These are phyloP conservation scores for Chunga burmeisteri DNA, from an alignment of 2,113 vertebrate species.

Conservation along the genomic window DNA sequence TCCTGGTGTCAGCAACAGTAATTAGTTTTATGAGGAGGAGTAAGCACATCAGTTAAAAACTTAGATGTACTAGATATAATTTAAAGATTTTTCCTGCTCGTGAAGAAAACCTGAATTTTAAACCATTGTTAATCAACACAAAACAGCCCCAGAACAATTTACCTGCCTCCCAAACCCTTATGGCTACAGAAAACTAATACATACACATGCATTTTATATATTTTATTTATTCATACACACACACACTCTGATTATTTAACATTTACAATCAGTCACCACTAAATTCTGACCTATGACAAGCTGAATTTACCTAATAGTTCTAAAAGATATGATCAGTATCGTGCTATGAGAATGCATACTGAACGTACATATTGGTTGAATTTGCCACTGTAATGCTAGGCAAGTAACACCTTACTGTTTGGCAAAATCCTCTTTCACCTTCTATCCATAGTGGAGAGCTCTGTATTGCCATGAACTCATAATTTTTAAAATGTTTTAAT, in stretches of 20 bases:
- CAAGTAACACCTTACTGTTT: neutral
- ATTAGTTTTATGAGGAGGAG: slow-evolving; percentile 41
- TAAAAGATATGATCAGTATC: neutral
- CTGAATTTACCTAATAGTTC: neutral
- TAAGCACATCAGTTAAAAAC: neutral
- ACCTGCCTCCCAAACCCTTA: neutral
- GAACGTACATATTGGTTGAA: neutral
- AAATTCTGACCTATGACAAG: neutral
- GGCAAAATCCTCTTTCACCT: neutral
- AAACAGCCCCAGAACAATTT: neutral
- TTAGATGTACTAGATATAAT: neutral
- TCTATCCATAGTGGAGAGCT: neutral
- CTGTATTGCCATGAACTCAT: neutral
- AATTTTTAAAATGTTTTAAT: neutral
- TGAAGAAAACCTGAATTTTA: neutral
- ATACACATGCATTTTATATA: neutral
- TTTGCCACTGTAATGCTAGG: neutral
- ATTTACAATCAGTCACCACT: neutral
- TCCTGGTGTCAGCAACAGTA: neutral
- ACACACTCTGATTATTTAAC: neutral
- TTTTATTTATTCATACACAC: neutral
- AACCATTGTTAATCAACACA: neutral
- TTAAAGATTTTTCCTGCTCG: neutral
- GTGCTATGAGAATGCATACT: neutral
- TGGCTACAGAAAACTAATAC: neutral